Base-by-base conservation (phyloP, 2,113 vertebrate genomes). In the Sardina pilchardus region DNA sequence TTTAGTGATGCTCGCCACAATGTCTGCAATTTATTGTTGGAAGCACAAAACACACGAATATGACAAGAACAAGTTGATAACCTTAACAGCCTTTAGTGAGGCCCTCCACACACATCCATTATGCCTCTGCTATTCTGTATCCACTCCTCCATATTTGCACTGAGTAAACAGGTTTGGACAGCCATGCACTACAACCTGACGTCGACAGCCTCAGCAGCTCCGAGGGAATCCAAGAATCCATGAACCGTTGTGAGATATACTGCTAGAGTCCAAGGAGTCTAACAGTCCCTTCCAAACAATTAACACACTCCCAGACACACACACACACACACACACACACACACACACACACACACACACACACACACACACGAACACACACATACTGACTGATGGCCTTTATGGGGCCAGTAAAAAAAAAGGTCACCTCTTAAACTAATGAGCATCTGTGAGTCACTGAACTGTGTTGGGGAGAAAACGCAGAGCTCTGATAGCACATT, bases 341-440 rank as follows among this genome's bases (percentile, higher is more conserved):
- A 24, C 56, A n/a, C 21, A n/a, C 50, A 19, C 50, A 53, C 50
- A 53, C 50, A 56, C 50, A 21, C 2, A 56, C 17, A 56, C 50
- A 56, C 50, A 56, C 19, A 56, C 17, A 53, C 48, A 53, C 10
- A 17, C 48, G 16, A 0, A 53, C 8, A 53, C 48, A 53, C 48
- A 14, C 48, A 53, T 8, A n/a, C 24, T 24, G 21, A 26, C 56
- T 26, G 26, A 67, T 30, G 63, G 63, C 63, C 63, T 67, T 67
- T 67, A 26, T 67, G 63, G 14, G 59, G 63, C n/a, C n/a, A 67
- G 7, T 67, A 30, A 30, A 67, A 26, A 26, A 42, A 67, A 67
- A 67, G 63, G 63, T 67, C n/a, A 67, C 63, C 63, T 30, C 63
- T 67, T 30, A 67, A 67, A 30, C 63, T 67, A 67, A 67, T 67